phyloP scores from a whole-genome alignment of 2,797 vertebrate species.

The Apogon talboti region DNA sequence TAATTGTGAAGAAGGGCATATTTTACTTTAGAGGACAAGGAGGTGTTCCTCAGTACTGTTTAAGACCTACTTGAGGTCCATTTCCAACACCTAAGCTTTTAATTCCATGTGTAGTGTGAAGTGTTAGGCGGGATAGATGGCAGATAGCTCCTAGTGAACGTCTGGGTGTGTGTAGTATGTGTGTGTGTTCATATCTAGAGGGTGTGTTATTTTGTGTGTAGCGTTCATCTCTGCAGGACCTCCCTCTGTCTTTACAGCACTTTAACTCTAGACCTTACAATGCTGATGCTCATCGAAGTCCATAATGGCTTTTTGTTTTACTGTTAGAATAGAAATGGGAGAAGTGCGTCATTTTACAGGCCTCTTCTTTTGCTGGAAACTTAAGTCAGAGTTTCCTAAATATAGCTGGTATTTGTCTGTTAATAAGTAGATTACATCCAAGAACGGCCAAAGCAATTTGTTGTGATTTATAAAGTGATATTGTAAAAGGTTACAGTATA shows the following conservation, averaged over 20 bases:
- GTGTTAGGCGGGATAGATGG: slow-evolving; percentile 32
- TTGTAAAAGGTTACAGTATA: too few species aligned
- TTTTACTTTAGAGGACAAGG: too few species aligned
- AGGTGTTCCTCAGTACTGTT: too few species aligned
- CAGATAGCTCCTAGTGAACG: slow-evolving; percentile 9
- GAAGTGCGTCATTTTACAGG: too few species aligned
- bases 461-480: too few species aligned
- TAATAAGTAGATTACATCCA: slow-evolving; percentile 43
- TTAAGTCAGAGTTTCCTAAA: neutral
- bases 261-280: slow-evolving; percentile 19
- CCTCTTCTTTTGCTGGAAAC: too few species aligned
- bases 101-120: slow-evolving; percentile 3
- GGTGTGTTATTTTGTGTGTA: slow-evolving; percentile 7
- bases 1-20: too few species aligned
- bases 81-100: slow-evolving; percentile 32
- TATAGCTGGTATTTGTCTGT: neutral
- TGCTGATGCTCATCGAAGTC: neutral
- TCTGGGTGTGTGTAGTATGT: too few species aligned
- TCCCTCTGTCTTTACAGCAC: slow-evolving; percentile 24
- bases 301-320: slow-evolving; percentile 6
- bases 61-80: neutral
- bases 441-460: too few species aligned
- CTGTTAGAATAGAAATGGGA: slow-evolving; percentile 10
- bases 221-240: slow-evolving; percentile 1
- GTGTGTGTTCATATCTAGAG: neutral